These are phyloP conservation scores for Hipparchia sbordonii DNA, from an alignment of 2,888 invertebrate species.

Conservation along the genomic window DNA sequence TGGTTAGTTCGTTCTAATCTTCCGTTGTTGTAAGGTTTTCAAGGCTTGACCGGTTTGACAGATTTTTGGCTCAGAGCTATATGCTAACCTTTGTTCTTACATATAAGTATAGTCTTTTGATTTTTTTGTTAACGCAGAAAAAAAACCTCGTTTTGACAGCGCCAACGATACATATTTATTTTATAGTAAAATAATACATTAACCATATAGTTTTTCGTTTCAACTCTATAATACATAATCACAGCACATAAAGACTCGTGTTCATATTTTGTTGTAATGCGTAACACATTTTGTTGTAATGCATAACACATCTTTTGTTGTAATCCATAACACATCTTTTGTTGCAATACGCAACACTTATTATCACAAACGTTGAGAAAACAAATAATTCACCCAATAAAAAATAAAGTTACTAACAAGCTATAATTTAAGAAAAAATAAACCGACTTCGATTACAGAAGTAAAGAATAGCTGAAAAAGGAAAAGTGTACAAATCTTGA, in stretches of 20 bases:
- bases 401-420: background rate
- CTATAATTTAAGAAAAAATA: no score
- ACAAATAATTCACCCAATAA: background rate
- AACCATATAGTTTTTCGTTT: background rate
- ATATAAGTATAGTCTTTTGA: no score
- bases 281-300: background rate
- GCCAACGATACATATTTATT: conserved; percentile 17
- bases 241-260: conserved; percentile 33
- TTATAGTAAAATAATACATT: conserved; percentile 1
- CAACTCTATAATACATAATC: conserved; percentile 24
- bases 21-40: no score
- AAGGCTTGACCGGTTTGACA: no score
- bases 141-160: conserved; percentile 15
- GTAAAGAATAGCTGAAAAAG: no score
- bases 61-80: no score
- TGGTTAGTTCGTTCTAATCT: no score
- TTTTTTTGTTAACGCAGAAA: no score
- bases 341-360: background rate
- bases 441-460: no score
- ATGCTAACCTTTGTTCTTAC: no score
- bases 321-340: no score
- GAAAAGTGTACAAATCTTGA: no score
- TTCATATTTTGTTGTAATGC: background rate
- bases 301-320: background rate
- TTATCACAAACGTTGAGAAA: background rate